phyloP scores from a whole-genome alignment of 23 tunicate species.

The Diplosoma virens region DNA sequence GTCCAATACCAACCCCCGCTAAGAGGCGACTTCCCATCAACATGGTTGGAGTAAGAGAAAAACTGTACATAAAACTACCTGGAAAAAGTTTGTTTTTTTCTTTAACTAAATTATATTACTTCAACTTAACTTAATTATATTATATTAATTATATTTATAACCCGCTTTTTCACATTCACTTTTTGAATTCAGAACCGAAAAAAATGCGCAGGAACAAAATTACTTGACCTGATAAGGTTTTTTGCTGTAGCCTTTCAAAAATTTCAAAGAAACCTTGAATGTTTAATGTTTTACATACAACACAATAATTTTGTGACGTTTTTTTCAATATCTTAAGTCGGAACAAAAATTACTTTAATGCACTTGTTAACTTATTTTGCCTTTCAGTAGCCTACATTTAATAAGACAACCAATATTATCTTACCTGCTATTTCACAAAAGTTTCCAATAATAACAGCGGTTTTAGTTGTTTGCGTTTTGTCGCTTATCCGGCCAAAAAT shows the following conservation, averaged over 20 bases:
- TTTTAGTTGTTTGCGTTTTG: slow-evolving; percentile 49
- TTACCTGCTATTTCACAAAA: slow-evolving; percentile 69
- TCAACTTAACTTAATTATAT: background rate
- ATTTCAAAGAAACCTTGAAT: no score
- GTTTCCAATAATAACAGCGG: slow-evolving; percentile 42
- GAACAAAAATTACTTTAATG: no score
- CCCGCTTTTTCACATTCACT: background rate
- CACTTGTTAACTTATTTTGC: no score
- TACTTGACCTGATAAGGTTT: no score
- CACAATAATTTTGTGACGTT: background rate
- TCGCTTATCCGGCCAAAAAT: slow-evolving; percentile 70
- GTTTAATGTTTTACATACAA: no score
- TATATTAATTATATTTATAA: background rate
- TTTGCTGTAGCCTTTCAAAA: no score
- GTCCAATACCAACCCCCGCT: slow-evolving; percentile 28
- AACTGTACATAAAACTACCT: slow-evolving; percentile 34
- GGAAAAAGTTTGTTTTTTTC: background rate
- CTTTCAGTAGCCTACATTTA: no score
- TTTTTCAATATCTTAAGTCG: background rate
- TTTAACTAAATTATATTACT: no score
- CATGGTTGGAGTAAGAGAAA: slow-evolving; percentile 2
- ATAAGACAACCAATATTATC: background rate
- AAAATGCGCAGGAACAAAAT: background rate
- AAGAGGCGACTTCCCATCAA: slow-evolving; percentile 15
- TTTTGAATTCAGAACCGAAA: background rate